phyloP scores from a whole-genome alignment of 92 coral and sea anemone species.

The Palythoa caribaeorum region DNA sequence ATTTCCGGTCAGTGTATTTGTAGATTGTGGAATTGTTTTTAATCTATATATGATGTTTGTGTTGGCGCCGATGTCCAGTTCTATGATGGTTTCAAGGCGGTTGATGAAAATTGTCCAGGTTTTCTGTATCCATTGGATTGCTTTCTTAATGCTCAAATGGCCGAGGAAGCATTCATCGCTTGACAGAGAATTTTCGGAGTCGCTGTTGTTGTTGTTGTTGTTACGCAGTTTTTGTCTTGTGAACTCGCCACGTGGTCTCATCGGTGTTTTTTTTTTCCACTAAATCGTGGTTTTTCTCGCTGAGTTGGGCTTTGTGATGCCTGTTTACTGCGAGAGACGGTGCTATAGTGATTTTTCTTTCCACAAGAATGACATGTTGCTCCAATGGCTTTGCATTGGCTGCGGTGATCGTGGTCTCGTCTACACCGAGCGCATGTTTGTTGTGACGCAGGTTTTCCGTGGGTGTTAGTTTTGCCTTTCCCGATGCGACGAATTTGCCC shows the following conservation, averaged over 20 bases:
- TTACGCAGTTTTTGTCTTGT: slow-evolving; percentile 6
- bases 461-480: too few relatives aligned
- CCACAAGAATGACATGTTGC: slow-evolving; percentile 38
- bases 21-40: slow-evolving; percentile 16
- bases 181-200: slow-evolving; percentile 10
- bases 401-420: background rate
- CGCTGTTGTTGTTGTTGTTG: slow-evolving; percentile 10
- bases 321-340: slow-evolving; percentile 20
- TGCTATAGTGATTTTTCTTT: slow-evolving; percentile 36
- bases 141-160: slow-evolving; percentile 20
- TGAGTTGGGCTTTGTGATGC: background rate
- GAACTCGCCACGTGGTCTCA: background rate
- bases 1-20: slow-evolving; percentile 30
- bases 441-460: too few relatives aligned
- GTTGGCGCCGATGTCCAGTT: slow-evolving; percentile 48
- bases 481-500: slow-evolving; percentile 5
- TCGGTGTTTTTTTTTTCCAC: background rate
- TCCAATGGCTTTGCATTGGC: slow-evolving; percentile 45
- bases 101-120: slow-evolving; percentile 32
- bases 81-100: slow-evolving; percentile 11
- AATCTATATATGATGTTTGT: slow-evolving; percentile 18
- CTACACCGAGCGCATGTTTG: background rate
- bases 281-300: background rate
- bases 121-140: slow-evolving; percentile 28
- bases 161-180: slow-evolving; percentile 13